A percentile compares a stretch with the other conserved stretches of the same genome.
These are phyloP conservation scores for Actias luna DNA, from an alignment of 2,888 invertebrate species.

Conservation along the genomic window DNA sequence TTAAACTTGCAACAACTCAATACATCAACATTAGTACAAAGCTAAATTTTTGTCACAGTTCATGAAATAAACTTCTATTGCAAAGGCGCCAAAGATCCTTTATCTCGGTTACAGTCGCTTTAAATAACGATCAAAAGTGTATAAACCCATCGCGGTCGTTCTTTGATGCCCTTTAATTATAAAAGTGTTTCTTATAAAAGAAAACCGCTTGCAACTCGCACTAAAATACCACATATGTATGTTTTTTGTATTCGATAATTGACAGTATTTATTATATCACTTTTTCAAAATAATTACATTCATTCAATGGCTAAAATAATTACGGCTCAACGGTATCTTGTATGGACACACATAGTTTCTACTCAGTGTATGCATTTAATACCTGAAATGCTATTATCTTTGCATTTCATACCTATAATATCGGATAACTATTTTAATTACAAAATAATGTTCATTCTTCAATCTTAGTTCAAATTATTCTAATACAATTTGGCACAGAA, in stretches of 20 bases:
- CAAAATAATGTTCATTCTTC: too few species aligned
- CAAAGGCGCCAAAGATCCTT: slow-evolving; percentile 71
- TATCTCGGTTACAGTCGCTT: slow-evolving; percentile 74
- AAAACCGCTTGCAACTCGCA: slow-evolving; percentile 55
- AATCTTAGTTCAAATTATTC: too few species aligned
- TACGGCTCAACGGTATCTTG: too few species aligned
- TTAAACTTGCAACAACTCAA: neutral
- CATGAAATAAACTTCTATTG: slow-evolving; percentile 69
- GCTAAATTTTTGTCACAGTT: slow-evolving; percentile 52
- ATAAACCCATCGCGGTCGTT: slow-evolving; percentile 73
- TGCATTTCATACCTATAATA: too few species aligned
- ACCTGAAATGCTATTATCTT: too few species aligned
- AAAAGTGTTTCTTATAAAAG: slow-evolving; percentile 75
- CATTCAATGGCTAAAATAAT: too few species aligned
- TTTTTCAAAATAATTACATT: too few species aligned
- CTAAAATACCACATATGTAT: slow-evolving; percentile 41
- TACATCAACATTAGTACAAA: slow-evolving; percentile 10
- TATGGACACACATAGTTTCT: too few species aligned
- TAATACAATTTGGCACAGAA: too few species aligned
- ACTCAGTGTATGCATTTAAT: too few species aligned
- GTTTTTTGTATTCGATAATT: slow-evolving; percentile 1
- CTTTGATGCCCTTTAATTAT: slow-evolving; percentile 81
- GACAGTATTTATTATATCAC: too few species aligned
- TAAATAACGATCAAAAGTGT: slow-evolving; percentile 77
- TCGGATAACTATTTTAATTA: too few species aligned